These are phyloP conservation scores for Oreochromis tanganicae DNA, from an alignment of 2,113 vertebrate species.

Conservation along the genomic window DNA sequence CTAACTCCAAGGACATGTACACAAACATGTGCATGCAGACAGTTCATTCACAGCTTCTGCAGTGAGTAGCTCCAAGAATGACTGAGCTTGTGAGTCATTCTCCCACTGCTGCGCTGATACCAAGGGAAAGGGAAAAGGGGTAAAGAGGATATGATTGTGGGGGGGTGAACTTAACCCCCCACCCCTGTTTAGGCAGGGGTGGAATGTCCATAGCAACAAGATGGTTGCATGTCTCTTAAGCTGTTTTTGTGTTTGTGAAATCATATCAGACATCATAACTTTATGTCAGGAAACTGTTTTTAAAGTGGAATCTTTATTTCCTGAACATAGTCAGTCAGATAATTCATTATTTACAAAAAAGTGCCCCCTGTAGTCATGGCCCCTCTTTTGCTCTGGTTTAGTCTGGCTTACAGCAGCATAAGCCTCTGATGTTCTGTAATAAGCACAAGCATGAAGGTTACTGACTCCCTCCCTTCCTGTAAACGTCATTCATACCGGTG, in stretches of 20 bases:
- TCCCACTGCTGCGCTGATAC: constrained; percentile 19
- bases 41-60: constrained; percentile 62
- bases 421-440: constrained; percentile 17
- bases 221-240: neutral
- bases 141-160: neutral
- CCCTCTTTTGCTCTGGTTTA: neutral
- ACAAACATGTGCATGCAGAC: constrained; percentile 4
- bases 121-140: neutral
- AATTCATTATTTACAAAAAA: neutral
- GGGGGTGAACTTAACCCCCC: neutral
- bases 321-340: neutral
- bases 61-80: constrained; percentile 48
- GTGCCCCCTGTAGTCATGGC: neutral
- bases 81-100: constrained; percentile 63
- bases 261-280: neutral
- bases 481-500: constrained; percentile 6
- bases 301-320: neutral
- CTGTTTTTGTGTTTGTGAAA: neutral
- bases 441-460: constrained; percentile 30
- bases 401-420: constrained; percentile 1
- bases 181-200: neutral
- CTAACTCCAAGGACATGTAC: constrained; percentile 9
- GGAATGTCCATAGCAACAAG: neutral
- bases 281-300: neutral
- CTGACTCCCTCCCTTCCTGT: constrained; percentile 8